Conservation (phyloP, 1,140 invertebrate species). For the Zaprionus gabonicus region DNA sequence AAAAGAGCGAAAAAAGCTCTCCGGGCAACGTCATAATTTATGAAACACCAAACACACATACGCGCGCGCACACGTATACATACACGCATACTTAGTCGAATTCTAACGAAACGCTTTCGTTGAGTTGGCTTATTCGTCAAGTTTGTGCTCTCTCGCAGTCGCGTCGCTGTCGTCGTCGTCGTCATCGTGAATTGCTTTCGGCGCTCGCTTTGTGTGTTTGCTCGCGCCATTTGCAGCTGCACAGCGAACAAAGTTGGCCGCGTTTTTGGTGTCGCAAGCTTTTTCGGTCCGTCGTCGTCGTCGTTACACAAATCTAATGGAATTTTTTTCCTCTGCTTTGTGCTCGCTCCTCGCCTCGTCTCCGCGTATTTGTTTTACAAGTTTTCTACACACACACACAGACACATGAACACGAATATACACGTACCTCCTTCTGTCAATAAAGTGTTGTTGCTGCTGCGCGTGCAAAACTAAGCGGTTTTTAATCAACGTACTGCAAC, state of each 20-base stretch:
- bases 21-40: constrained; percentile 73
- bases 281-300: constrained; percentile 14
- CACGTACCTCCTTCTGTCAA: not conserved
- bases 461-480: constrained; percentile 27
- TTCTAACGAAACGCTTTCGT: constrained; percentile 74
- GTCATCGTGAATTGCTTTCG: constrained; percentile 59
- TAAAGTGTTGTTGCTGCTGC: constrained; percentile 14
- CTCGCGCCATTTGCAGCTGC: constrained; percentile 79
- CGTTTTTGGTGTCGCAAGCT: constrained; percentile 59
- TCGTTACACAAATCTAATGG: constrained; percentile 74
- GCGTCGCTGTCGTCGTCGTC: constrained; percentile 33
- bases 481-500: constrained; percentile 82
- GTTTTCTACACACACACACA: constrained; percentile 40
- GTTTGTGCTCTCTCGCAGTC: constrained; percentile 28
- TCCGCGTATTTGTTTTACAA: constrained; percentile 61
- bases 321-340: constrained; percentile 62
- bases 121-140: constrained; percentile 68
- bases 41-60: constrained; percentile 57
- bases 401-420: not conserved
- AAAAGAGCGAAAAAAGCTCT: constrained; percentile 62
- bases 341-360: not conserved
- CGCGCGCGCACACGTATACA: constrained; percentile 15
- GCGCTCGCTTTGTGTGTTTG: constrained; percentile 59
- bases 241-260: constrained; percentile 79
- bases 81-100: constrained; percentile 40